These are phyloP conservation scores for Nothoprocta pentlandii DNA, from an alignment of 2,113 vertebrate genomes.

Conservation along the genomic window DNA sequence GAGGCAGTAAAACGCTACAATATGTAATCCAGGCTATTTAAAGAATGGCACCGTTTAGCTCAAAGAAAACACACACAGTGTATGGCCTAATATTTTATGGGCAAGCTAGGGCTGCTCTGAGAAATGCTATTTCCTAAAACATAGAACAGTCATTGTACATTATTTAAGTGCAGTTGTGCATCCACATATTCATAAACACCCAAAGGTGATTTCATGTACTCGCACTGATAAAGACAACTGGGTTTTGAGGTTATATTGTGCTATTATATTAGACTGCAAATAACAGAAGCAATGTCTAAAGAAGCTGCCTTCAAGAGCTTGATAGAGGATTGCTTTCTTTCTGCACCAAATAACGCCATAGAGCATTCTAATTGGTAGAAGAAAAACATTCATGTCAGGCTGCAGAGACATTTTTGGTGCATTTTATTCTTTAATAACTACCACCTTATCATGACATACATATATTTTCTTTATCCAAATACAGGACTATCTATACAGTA, in stretches of 20 bases:
- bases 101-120: background rate
- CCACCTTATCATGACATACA: background rate
- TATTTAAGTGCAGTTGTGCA: background rate
- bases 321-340: background rate
- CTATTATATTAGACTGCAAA: background rate
- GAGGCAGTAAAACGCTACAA: slow-evolving; percentile 15
- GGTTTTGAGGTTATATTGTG: background rate
- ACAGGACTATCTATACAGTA: background rate
- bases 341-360: background rate
- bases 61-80: background rate
- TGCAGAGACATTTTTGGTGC: background rate
- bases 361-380: background rate
- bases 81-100: background rate
- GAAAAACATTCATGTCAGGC: background rate
- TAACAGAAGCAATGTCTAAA: background rate
- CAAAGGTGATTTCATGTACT: fast-evolving
- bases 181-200: background rate
- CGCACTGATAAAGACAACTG: background rate
- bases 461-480: background rate
- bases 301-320: background rate
- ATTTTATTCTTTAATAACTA: background rate
- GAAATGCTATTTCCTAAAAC: background rate
- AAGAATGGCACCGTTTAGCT: background rate
- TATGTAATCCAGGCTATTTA: background rate
- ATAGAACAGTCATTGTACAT: background rate